These are phyloP conservation scores for Nesogale talazaci DNA, from an alignment of 2,113 vertebrate genomes.

Conservation along the genomic window DNA sequence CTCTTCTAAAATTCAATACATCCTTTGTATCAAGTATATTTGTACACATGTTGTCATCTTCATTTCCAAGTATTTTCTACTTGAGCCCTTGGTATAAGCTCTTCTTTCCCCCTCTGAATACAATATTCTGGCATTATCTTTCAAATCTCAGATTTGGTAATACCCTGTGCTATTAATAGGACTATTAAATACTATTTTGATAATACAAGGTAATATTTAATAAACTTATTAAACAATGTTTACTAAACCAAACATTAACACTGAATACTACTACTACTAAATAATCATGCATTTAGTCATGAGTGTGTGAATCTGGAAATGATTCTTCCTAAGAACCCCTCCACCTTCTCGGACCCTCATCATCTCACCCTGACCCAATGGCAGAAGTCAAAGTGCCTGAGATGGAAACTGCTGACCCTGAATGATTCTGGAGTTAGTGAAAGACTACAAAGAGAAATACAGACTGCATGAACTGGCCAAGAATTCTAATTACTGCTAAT, in stretches of 20 bases:
- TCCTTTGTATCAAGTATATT: too few species aligned
- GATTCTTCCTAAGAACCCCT: neutral
- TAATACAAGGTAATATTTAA: too few species aligned
- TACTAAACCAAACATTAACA: too few species aligned
- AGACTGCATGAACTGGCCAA: neutral
- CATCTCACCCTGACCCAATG: neutral
- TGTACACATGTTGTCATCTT: too few species aligned
- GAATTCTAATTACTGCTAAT: neutral
- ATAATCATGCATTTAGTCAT: neutral
- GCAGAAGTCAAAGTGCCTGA: neutral
- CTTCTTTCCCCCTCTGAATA: too few species aligned
- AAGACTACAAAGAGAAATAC: conserved; percentile 21
- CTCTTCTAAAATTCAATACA: too few species aligned
- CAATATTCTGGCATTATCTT: neutral
- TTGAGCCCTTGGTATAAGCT: too few species aligned
- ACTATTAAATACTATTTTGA: too few species aligned
- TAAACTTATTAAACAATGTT: too few species aligned
- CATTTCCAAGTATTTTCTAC: too few species aligned
- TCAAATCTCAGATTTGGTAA: conserved; percentile 6
- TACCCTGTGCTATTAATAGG: neutral
- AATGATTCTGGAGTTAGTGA: conserved; percentile 21
- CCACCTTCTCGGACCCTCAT: neutral
- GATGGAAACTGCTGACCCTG: neutral
- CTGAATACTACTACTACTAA: too few species aligned
- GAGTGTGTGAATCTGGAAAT: neutral